phyloP scores from a whole-genome alignment of 92 coral and sea anemone genomes.

The Desmophyllum pertusum region DNA sequence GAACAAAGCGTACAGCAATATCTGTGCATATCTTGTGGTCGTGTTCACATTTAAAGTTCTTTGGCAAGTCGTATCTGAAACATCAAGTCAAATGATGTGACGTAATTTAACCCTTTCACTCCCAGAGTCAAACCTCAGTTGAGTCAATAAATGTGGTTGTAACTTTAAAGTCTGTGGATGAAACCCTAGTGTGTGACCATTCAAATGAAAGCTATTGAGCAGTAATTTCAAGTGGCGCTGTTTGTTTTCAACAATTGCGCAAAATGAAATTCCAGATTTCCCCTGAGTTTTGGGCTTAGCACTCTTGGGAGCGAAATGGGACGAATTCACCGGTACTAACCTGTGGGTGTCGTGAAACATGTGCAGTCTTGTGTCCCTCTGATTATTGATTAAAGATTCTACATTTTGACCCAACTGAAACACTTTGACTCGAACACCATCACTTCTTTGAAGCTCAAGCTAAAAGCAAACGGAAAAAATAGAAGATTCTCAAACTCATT shows the following conservation, averaged over 20 bases:
- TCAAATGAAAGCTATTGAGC: no score
- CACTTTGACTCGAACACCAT: conserved; percentile 85
- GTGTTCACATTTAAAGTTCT: conserved; percentile 86
- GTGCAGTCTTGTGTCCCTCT: conserved; percentile 81
- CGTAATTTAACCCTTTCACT: not conserved
- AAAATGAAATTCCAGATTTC: no score
- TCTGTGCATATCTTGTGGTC: conserved; percentile 87
- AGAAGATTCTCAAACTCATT: not conserved
- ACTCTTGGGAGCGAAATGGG: no score
- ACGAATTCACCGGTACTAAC: conserved; percentile 15
- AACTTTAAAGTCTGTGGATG: no score
- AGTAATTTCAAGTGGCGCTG: no score
- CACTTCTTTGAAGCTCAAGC: conserved; percentile 80
- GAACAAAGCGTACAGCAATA: conserved; percentile 76
- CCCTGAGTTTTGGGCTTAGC: no score
- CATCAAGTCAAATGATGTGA: not conserved
- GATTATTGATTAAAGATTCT: conserved; percentile 74
- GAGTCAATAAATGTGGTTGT: no score
- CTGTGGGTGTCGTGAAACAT: conserved; percentile 89
- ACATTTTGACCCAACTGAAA: conserved; percentile 86
- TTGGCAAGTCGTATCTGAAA: conserved; percentile 76
- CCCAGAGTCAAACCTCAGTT: no score
- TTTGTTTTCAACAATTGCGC: no score
- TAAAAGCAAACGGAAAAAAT: conserved; percentile 19
- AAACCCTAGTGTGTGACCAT: no score